phyloP scores from a whole-genome alignment of 2,797 vertebrate species.

The Sebastiscus tertius region DNA sequence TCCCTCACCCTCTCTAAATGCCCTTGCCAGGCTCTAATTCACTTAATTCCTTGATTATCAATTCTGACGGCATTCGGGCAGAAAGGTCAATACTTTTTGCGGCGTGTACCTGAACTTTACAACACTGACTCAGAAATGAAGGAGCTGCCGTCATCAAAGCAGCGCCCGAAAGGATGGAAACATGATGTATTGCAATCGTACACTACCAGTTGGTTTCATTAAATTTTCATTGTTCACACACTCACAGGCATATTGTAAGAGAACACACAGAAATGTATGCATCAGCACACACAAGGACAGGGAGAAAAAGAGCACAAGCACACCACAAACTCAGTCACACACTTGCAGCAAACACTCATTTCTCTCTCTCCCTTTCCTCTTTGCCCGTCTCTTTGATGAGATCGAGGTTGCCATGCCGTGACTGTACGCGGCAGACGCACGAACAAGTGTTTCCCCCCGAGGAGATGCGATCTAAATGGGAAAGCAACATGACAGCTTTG shows the following conservation, averaged over 20 bases:
- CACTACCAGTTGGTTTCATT: constrained; percentile 57
- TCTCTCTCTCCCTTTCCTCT: constrained; percentile 27
- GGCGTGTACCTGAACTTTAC: constrained; percentile 67
- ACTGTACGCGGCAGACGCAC: constrained; percentile 66
- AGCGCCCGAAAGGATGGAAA: constrained; percentile 15
- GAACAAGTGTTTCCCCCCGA: constrained; percentile 74
- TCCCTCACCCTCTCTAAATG: constrained; percentile 70
- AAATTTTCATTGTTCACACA: constrained; percentile 66
- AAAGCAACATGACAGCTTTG: constrained; percentile 77
- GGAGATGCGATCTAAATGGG: constrained; percentile 74
- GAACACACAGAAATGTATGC: constrained; percentile 53
- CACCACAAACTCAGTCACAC: constrained; percentile 21
- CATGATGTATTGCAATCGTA: constrained; percentile 47
- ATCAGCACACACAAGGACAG: constrained; percentile 55
- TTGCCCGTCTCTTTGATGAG: constrained; percentile 66
- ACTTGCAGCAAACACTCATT: constrained; percentile 38
- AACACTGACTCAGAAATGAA: constrained; percentile 41
- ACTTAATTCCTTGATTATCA: constrained; percentile 83
- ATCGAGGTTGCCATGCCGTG: constrained; percentile 78
- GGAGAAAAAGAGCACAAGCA: constrained; percentile 27
- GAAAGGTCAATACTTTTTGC: constrained; percentile 78
- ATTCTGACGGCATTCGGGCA: constrained; percentile 71
- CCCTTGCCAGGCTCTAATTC: constrained; percentile 79
- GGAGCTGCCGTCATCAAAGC: constrained; percentile 29
- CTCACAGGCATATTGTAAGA: constrained; percentile 49